phyloP scores from a whole-genome alignment of 2,888 invertebrate species.

The Thera britannica region DNA sequence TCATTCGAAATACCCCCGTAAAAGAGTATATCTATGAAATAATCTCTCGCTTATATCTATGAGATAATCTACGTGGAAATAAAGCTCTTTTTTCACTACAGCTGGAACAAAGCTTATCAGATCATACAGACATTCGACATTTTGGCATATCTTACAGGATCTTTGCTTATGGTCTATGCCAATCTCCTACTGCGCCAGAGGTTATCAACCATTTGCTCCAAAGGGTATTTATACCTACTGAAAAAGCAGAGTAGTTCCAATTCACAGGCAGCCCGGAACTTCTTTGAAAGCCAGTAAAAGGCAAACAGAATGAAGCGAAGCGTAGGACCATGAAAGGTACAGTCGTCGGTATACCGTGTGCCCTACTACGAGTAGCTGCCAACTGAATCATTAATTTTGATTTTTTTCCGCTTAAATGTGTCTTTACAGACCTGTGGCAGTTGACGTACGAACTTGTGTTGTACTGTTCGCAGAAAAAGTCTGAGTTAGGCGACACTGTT shows the following conservation, averaged over 20 bases:
- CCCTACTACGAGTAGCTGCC: conserved; percentile 79
- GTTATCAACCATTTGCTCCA: not conserved
- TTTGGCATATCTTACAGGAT: no score
- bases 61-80: no score
- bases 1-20: no score
- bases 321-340: conserved; percentile 61
- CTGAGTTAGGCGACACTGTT: not conserved
- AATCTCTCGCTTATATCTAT: no score
- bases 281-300: conserved; percentile 20
- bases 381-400: conserved; percentile 83
- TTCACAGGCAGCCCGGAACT: conserved; percentile 37
- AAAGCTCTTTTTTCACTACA: no score
- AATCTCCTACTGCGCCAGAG: not conserved
- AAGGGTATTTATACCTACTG: not conserved
- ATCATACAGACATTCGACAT: not conserved
- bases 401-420: conserved; percentile 82
- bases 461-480: conserved; percentile 61
- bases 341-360: conserved; percentile 57
- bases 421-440: conserved; percentile 82
- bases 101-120: not conserved
- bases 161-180: not conserved
- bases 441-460: conserved; percentile 61
- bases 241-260: conserved; percentile 11
- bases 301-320: conserved; percentile 53
- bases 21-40: no score